These are phyloP conservation scores for Drosophila algonquin DNA, from an alignment of 2,888 invertebrate genomes.

Conservation along the genomic window DNA sequence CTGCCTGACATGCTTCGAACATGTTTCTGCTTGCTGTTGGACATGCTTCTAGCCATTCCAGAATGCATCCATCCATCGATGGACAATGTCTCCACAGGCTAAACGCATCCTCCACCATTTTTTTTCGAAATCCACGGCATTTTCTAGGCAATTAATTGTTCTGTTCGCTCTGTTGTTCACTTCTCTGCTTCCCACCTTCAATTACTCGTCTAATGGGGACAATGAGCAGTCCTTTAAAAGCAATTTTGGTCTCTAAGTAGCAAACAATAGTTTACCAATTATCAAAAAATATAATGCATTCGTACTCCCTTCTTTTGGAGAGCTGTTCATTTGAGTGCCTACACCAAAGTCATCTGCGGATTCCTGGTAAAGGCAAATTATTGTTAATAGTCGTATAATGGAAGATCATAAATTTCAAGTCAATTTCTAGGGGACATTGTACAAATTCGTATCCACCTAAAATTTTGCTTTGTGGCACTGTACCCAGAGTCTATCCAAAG, in stretches of 20 bases:
- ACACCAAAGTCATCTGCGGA: conserved; percentile 27
- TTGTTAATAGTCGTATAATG: conserved; percentile 57
- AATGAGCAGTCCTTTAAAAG: conserved; percentile 45
- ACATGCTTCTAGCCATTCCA: conserved; percentile 21
- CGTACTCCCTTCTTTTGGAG: conserved; percentile 18
- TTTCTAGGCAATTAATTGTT: conserved; percentile 45
- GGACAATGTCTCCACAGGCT: conserved; percentile 41
- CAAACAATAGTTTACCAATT: conserved; percentile 52
- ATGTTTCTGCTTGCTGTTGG: conserved; percentile 39
- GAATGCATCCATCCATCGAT: background rate
- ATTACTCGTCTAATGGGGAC: conserved; percentile 42
- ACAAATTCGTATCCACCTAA: conserved; percentile 2
- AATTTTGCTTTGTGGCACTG: conserved; percentile 7
- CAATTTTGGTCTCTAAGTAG: conserved; percentile 61
- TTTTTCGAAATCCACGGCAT: conserved; percentile 23
- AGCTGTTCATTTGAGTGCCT: conserved; percentile 24
- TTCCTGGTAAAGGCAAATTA: conserved; percentile 49
- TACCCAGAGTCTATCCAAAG: conserved; percentile 2
- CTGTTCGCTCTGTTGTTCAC: conserved; percentile 34
- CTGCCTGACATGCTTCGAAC: conserved; percentile 28
- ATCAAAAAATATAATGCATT: conserved; percentile 40
- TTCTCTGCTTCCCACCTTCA: conserved; percentile 41
- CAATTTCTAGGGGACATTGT: conserved; percentile 32
- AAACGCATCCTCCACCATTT: conserved; percentile 35
- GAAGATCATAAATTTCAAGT: conserved; percentile 53